phyloP scores from a whole-genome alignment of 2,888 invertebrate species.

The Mythimna loreyi region DNA sequence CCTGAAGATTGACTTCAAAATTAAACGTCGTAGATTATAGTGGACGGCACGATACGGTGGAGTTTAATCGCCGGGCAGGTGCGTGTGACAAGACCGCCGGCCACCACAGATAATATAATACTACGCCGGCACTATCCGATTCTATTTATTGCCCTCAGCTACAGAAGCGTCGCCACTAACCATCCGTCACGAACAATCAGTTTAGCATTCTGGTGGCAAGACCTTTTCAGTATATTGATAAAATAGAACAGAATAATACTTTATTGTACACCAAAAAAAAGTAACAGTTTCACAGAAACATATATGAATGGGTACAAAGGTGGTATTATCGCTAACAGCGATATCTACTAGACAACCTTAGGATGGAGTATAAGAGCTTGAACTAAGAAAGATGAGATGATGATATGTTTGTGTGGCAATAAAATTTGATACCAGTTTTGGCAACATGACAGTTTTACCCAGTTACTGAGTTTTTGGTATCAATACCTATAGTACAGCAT shows the following conservation, averaged over 20 bases:
- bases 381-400: too few species aligned
- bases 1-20: conserved; percentile 72
- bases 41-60: conserved; percentile 66
- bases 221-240: conserved; percentile 19
- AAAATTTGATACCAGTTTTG: neutral
- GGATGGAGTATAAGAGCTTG: too few species aligned
- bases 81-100: conserved; percentile 74
- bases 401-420: neutral
- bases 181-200: conserved; percentile 46
- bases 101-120: conserved; percentile 13
- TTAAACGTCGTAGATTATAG: conserved; percentile 76
- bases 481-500: too few species aligned
- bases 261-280: too few species aligned
- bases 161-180: conserved; percentile 54
- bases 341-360: too few species aligned
- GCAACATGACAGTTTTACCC: neutral
- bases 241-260: too few species aligned
- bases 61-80: conserved; percentile 87
- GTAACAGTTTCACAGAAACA: too few species aligned
- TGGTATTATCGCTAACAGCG: too few species aligned
- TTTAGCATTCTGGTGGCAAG: conserved; percentile 27
- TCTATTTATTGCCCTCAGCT: conserved; percentile 81
- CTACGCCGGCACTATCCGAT: conserved; percentile 62
- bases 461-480: neutral
- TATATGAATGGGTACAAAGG: too few species aligned